phyloP scores from a whole-genome alignment of 2,888 invertebrate species.

The Apamea crenata region DNA sequence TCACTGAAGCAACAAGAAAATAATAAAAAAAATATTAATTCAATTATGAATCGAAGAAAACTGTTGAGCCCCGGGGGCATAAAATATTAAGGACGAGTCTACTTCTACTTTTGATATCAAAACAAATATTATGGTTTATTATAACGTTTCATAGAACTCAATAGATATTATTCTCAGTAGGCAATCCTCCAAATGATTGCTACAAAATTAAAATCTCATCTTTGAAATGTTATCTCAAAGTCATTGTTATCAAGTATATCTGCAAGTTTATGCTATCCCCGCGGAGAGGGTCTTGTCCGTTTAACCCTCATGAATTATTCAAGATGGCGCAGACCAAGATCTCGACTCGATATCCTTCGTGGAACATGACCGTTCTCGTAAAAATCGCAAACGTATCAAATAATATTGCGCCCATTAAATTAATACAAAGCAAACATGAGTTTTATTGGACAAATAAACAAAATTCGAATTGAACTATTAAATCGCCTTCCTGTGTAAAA shows the following conservation, averaged over 20 bases:
- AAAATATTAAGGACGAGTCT: background rate
- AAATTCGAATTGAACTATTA: conserved; percentile 20
- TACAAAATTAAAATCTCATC: conserved; percentile 54
- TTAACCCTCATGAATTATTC: conserved; percentile 82
- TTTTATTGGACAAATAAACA: conserved; percentile 6
- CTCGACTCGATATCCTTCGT: conserved; percentile 74
- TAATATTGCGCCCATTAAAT: conserved; percentile 57
- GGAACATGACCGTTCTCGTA: conserved; percentile 72
- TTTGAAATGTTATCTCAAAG: conserved; percentile 66
- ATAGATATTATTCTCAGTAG: background rate
- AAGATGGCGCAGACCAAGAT: conserved; percentile 74
- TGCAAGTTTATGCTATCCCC: conserved; percentile 72
- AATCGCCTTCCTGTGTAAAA: conserved; percentile 3
- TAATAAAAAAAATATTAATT: background rate
- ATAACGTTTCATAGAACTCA: background rate
- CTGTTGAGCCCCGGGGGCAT: background rate
- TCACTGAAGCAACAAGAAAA: background rate
- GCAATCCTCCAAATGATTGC: conserved; percentile 14
- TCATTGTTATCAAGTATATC: conserved; percentile 76
- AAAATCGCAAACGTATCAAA: conserved; percentile 70
- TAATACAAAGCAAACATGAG: conserved; percentile 45
- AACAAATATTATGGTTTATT: background rate
- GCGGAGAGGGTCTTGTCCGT: conserved; percentile 75
- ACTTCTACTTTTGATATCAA: background rate
- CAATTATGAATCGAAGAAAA: background rate